Evolutionary conservation across 1,140 invertebrate genomes (phyloP).

Genomic region (Nasonia longicornis): DNA sequence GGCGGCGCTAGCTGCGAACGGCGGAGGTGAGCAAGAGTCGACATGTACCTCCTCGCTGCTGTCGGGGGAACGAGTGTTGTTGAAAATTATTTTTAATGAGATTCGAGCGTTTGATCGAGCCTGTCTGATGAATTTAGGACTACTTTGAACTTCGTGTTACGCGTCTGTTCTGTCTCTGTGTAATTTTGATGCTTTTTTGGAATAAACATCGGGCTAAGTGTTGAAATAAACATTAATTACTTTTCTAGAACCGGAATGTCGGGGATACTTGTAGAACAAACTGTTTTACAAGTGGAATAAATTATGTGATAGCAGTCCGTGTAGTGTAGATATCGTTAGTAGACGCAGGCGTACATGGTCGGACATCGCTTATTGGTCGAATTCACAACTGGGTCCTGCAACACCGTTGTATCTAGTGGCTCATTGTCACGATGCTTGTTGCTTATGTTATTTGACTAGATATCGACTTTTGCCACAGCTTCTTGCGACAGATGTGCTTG

Average conservation of each 20-base stretch:
- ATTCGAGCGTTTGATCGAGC: no score
- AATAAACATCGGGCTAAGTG: background rate
- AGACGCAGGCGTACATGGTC: background rate
- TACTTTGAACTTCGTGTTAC: no score
- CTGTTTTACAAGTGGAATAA: background rate
- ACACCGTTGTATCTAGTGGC: background rate
- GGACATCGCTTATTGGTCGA: conserved; percentile 14
- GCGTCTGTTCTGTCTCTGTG: no score
- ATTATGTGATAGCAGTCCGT: background rate
- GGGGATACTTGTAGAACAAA: background rate
- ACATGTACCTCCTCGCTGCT: background rate
- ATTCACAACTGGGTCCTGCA: conserved; percentile 4
- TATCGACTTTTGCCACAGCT: conserved; percentile 17
- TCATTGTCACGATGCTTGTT: conserved; percentile 14
- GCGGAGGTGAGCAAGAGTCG: background rate
- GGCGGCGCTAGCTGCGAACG: conserved; percentile 1
- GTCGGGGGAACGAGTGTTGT: no score
- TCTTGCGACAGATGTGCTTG: conserved; percentile 14
- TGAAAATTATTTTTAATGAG: no score
- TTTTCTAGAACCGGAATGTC: background rate
- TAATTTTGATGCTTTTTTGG: no score
- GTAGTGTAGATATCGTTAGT: background rate
- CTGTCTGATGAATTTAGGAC: no score
- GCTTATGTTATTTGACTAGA: background rate
- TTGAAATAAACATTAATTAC: background rate